Evolutionary conservation across 2,797 vertebrate species (phyloP), one percentile per base, ranked within the genome.

Genomic region (Streptopelia turtur): DNA sequence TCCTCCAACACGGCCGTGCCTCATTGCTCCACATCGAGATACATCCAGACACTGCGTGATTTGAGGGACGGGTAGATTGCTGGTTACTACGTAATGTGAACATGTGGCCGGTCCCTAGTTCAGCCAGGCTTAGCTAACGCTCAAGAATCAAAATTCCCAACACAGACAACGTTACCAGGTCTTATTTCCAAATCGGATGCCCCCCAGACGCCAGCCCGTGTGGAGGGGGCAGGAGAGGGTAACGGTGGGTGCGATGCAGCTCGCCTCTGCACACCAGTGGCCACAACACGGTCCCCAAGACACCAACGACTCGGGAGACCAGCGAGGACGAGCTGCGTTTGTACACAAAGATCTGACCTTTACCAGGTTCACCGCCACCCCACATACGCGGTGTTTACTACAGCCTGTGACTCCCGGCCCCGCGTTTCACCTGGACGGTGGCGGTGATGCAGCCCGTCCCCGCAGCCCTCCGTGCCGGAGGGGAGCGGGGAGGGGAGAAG

Each of bases 61-160:
- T 6, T 6, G 33, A 21, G 63, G 12, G 43, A 49, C 7, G 2
- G 4, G 25, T 6, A 41, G 39, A 1, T 0, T 5, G 30, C 39
- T 11, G 20, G 28, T 31, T 61, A 16, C 86, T 55, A 2, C 43
- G 63, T 17, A 27, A 27, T 23, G 6, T 0, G 9, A 64, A 33
- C 41, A 0, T 4, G 59, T 6, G 33, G 25, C 49, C 41, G 68
- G 49, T 49, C 57, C 57, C 28, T 6, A 35, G 35, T 10, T 12
- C 52, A 22, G 41, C 35, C 11, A 72, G 66, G 75, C 66, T 69
- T 57, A 31, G 41, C 63, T 6, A 47, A 45, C 45, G 60, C 80
- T 76, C 28, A 14, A 37, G 45, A 75, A 45, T 3, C 30, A 81
- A 53, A 49, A 10, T 37, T 39, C 64, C 9, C 20, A 45, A 20